These are phyloP conservation scores for Drosophila navojoa DNA, from an alignment of 1,140 invertebrate genomes.

Conservation along the genomic window DNA sequence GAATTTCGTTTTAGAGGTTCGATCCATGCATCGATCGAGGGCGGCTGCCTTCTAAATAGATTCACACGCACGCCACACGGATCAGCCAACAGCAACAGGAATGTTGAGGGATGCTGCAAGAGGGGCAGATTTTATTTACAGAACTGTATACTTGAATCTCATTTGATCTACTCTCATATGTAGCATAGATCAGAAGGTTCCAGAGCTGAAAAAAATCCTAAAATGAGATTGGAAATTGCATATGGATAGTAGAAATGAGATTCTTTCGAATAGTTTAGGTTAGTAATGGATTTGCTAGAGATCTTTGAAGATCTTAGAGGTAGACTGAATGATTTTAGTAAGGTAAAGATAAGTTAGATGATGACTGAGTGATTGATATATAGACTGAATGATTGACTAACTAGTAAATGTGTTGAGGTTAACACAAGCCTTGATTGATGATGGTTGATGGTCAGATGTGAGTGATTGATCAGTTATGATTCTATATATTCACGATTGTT, in stretches of 20 bases:
- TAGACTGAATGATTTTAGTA: no score
- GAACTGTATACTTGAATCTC: neutral
- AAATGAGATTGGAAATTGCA: neutral
- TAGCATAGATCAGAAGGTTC: neutral
- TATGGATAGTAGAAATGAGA: neutral
- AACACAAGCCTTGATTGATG: no score
- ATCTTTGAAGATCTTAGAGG: no score
- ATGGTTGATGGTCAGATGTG: no score
- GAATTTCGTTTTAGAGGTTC: constrained; percentile 54
- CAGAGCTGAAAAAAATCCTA: neutral
- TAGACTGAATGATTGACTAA: no score
- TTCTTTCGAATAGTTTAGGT: neutral
- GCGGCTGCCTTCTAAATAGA: constrained; percentile 63
- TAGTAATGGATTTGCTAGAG: no score
- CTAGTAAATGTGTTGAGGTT: no score
- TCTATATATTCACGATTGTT: no score
- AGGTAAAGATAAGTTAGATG: no score
- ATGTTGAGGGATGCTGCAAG: neutral
- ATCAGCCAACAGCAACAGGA: neutral
- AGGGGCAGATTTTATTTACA: neutral
- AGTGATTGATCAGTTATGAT: no score
- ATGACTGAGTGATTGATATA: no score
- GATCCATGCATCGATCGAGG: constrained; percentile 8
- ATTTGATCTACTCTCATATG: neutral
- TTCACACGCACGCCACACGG: constrained; percentile 62